Evolutionary conservation across 2,888 invertebrate genomes (phyloP).

Genomic region (Stictocephala bisonia): DNA sequence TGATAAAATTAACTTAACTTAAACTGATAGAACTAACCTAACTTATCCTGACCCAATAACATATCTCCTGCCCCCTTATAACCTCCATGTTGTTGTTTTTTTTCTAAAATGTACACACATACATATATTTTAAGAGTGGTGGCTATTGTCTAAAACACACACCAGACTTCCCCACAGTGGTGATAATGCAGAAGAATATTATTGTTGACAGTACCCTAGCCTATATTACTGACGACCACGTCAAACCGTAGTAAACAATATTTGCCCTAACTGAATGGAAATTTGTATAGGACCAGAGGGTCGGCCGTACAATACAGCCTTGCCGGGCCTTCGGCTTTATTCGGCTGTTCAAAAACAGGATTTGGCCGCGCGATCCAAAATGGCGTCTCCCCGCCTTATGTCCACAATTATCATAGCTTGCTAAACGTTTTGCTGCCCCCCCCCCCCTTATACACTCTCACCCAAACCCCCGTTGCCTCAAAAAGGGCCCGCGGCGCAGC

Average conservation of each 20-base stretch:
- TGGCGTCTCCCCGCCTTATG: slow-evolving; percentile 46
- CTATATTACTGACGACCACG: slow-evolving; percentile 37
- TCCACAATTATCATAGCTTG: slow-evolving; percentile 51
- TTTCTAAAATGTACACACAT: too few relatives aligned
- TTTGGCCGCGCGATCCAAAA: slow-evolving; percentile 44
- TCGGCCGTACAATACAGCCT: slow-evolving; percentile 11
- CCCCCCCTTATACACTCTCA: slow-evolving; percentile 2
- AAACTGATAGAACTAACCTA: too few relatives aligned
- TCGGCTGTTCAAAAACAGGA: slow-evolving; percentile 49
- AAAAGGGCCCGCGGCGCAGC: background rate
- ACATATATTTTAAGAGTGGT: too few relatives aligned
- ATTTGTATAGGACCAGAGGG: slow-evolving; percentile 37
- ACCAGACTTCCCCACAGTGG: too few relatives aligned
- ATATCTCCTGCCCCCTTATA: too few relatives aligned
- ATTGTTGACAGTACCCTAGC: too few relatives aligned
- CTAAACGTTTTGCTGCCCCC: slow-evolving; percentile 45
- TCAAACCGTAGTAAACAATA: slow-evolving; percentile 38
- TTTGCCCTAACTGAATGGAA: slow-evolving; percentile 37
- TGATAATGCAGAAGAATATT: too few relatives aligned
- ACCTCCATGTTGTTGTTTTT: too few relatives aligned
- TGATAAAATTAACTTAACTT: too few relatives aligned
- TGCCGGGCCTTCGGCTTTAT: too few relatives aligned
- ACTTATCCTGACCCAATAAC: too few relatives aligned
- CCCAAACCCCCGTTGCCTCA: background rate
- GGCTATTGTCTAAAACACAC: too few relatives aligned